Evolutionary conservation across 1,140 invertebrate genomes (phyloP), one percentile per base, ranked within the genome.

Genomic region (Magallana angulata): DNA sequence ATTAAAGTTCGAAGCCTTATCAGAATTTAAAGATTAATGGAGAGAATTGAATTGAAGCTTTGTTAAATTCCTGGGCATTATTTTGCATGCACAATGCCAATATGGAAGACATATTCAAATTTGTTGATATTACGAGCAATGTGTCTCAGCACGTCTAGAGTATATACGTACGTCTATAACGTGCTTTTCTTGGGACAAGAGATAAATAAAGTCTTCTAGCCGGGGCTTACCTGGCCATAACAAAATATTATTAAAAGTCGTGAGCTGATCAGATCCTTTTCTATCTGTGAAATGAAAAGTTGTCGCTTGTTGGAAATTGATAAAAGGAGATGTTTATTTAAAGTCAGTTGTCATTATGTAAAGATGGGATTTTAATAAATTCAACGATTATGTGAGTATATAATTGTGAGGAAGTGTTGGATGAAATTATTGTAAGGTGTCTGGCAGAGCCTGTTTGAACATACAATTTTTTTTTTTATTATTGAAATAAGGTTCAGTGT

Each of bases 21-120:
- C 68, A 71, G 68, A 30, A 82, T 82, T 82, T 82, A 82, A 82
- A 82, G 48, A 57, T 82, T 82, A 57, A 82, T 82, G 48, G 81
- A 14, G 16, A 57, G 81, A 82, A 56, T 82, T 82, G 81, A 82
- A 82, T 58, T 82, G 48, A 57, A 57, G 81, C 48, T 57, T 57
- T 82, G 81, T 82, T 57, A n/a, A 82, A 82, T 57, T 82, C 81
- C 81, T 30, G 36, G 48, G 57, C 81, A 82, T 82, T 82, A 58
- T 82, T 82, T 71, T 71, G 68, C 68, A 71, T 71, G 68, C 68
- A 71, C 68, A 71, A 71, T 71, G 68, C 68, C 68, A 24, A 30
- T 71, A 30, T 71, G 68, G 68, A 71, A 71, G 24, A 71, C 24
- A 71, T 71, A 71, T 71, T 71, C 68, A 71, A 71, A 71, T 71